These are phyloP conservation scores for Pseudanteris insignis DNA, from an alignment of 2,888 invertebrate genomes.

Conservation along the genomic window DNA sequence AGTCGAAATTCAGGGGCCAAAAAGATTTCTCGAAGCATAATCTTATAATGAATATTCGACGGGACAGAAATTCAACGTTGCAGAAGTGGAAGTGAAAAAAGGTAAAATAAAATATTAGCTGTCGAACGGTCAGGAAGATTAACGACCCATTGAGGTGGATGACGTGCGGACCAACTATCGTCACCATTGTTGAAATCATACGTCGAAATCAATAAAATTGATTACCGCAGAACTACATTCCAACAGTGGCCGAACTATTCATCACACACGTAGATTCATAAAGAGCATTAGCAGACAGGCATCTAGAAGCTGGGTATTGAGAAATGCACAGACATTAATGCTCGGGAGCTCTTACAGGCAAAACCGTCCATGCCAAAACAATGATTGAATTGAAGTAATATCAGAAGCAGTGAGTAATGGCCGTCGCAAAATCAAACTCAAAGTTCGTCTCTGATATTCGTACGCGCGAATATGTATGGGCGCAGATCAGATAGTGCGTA, in stretches of 20 bases:
- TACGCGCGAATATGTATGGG: slow-evolving; percentile 54
- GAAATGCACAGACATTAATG: slow-evolving; percentile 43
- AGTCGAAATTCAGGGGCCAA: not conserved
- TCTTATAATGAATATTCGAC: not conserved
- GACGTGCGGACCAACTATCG: slow-evolving; percentile 35
- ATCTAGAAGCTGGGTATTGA: slow-evolving; percentile 36
- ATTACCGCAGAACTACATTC: slow-evolving; percentile 57
- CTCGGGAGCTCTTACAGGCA: slow-evolving; percentile 41
- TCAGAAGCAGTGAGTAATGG: slow-evolving; percentile 66
- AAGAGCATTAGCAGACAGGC: slow-evolving; percentile 37
- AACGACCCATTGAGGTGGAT: slow-evolving; percentile 25
- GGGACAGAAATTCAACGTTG: not conserved
- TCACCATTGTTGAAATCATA: slow-evolving; percentile 43
- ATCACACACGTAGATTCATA: slow-evolving; percentile 49
- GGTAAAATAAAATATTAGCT: slow-evolving; percentile 29
- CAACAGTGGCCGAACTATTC: slow-evolving; percentile 55
- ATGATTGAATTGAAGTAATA: slow-evolving; percentile 67
- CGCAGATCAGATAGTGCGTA: slow-evolving; percentile 65
- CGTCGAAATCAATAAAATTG: slow-evolving; percentile 56
- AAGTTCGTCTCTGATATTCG: slow-evolving; percentile 59
- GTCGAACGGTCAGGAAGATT: slow-evolving; percentile 37
- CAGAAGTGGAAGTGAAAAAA: slow-evolving; percentile 8
- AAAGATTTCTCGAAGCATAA: not conserved
- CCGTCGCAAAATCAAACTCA: slow-evolving; percentile 63
- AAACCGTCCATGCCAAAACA: slow-evolving; percentile 62